Evolutionary conservation across 2,888 invertebrate genomes (phyloP).

Genomic region (Lasioglossum pauxillum): DNA sequence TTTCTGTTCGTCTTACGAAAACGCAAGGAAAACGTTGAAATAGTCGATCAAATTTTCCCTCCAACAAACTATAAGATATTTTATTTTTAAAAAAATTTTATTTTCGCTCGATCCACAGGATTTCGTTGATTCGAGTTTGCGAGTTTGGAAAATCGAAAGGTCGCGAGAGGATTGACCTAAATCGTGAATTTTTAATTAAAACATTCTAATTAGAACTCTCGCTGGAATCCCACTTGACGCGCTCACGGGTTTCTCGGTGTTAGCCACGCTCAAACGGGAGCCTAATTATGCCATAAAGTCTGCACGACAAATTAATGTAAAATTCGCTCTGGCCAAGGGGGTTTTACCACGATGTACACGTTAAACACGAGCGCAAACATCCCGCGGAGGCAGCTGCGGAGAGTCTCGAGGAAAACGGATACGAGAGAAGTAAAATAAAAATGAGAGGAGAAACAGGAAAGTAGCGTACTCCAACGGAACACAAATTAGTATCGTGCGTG

Average conservation of each 20-base stretch:
- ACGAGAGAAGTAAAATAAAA: neutral
- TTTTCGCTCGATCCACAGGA: neutral
- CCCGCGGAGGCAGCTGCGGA: neutral
- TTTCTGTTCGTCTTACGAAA: too few species aligned
- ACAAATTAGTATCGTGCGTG: conserved; percentile 3
- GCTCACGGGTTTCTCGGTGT: neutral
- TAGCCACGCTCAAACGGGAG: conserved; percentile 31
- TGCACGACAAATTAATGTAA: conserved; percentile 22
- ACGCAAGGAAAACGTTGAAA: neutral
- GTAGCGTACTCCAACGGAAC: neutral
- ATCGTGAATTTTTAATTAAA: conserved; percentile 12
- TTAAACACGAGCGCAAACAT: conserved; percentile 8
- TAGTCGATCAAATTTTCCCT: neutral
- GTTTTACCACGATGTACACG: neutral
- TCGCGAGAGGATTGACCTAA: neutral
- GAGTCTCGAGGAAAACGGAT: conserved; percentile 9
- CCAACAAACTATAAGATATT: neutral
- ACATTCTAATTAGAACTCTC: conserved; percentile 9
- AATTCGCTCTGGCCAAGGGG: neutral
- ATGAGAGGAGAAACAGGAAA: neutral
- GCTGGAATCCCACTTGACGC: neutral
- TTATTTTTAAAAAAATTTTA: neutral
- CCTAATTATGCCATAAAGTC: conserved; percentile 25
- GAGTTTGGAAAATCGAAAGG: neutral
- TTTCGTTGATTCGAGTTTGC: neutral